These are phyloP conservation scores for Pituophis catenifer DNA, from an alignment of 2,113 vertebrate genomes.

Conservation along the genomic window DNA sequence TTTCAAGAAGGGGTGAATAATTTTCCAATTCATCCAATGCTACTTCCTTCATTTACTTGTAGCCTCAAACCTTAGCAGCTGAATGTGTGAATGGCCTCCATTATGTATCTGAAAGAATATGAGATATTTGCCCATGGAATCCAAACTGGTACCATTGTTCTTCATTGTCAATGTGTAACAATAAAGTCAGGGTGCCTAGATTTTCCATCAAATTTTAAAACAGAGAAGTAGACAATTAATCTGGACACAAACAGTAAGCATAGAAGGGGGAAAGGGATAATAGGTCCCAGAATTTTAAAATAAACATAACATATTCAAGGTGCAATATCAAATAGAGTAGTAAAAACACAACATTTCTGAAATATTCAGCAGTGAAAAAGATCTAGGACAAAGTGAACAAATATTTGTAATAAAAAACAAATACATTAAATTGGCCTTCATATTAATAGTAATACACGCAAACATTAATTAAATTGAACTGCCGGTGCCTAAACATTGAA, in stretches of 20 bases:
- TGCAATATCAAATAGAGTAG: background rate
- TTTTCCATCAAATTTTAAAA: background rate
- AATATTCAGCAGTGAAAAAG: constrained; percentile 17
- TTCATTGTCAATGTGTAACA: background rate
- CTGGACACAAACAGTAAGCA: background rate
- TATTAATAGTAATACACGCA: background rate
- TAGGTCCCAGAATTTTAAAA: background rate
- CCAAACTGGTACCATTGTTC: background rate
- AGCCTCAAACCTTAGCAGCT: background rate
- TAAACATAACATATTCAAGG: background rate
- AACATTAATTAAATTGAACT: background rate
- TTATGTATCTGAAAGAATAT: background rate
- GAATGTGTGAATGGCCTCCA: background rate
- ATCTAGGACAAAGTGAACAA: background rate
- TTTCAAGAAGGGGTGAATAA: background rate
- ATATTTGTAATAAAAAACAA: background rate
- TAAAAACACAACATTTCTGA: constrained; percentile 16
- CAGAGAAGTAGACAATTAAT: background rate
- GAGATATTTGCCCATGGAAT: background rate
- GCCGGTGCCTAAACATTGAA: background rate
- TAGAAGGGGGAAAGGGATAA: background rate
- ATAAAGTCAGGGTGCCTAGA: background rate
- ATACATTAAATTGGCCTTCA: background rate
- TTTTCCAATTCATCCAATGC: background rate
- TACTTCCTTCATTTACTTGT: background rate